These are phyloP conservation scores for Pelusios castaneus DNA, from an alignment of 2,113 vertebrate genomes.

Conservation along the genomic window DNA sequence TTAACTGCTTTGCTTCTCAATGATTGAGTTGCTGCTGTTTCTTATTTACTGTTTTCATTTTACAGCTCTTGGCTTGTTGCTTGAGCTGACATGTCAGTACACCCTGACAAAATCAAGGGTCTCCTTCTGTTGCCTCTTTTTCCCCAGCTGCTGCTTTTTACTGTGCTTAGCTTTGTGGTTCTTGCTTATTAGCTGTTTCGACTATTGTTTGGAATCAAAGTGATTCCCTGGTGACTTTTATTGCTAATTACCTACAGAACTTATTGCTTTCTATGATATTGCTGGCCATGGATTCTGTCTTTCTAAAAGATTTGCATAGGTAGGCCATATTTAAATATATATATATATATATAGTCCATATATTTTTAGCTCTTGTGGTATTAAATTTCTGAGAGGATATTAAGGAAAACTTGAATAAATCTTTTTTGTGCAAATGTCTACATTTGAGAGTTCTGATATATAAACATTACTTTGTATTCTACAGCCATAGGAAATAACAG, in stretches of 20 bases:
- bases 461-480: not conserved
- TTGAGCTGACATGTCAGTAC: constrained; percentile 11
- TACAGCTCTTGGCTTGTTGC: constrained; percentile 18
- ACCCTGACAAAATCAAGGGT: constrained; percentile 17
- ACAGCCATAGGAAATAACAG: not conserved
- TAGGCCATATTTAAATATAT: not conserved
- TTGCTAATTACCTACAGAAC: not conserved
- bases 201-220: not conserved
- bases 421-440: not conserved
- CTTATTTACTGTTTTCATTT: constrained; percentile 17
- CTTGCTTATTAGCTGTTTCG: accelerated
- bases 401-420: not conserved
- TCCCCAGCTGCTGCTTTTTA: constrained; percentile 1
- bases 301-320: not conserved
- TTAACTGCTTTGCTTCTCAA: not conserved
- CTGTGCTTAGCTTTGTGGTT: not conserved
- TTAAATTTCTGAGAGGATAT: not conserved
- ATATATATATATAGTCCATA: not conserved
- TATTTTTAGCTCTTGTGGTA: not conserved
- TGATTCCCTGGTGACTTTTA: not conserved
- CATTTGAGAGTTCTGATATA: not conserved
- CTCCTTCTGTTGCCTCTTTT: not conserved
- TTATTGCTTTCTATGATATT: not conserved
- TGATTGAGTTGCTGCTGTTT: constrained; percentile 28
- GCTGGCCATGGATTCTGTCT: not conserved